A percentile compares a stretch with the other conserved stretches of the same genome.
phyloP scores from a whole-genome alignment of 2,113 vertebrate genomes.

The Conger conger region DNA sequence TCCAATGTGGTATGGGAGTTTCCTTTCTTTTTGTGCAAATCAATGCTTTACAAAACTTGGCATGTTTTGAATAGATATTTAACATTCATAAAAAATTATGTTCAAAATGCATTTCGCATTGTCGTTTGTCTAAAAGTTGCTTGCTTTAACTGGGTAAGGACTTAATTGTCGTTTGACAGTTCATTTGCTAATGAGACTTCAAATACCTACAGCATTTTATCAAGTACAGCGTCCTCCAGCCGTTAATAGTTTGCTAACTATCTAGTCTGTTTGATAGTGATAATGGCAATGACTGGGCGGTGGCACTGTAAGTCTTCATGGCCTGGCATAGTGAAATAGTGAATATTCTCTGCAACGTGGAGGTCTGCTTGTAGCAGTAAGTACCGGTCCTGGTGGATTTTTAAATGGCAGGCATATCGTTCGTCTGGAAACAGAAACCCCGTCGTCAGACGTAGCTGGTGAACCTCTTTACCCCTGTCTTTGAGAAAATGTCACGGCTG shows the following conservation, averaged over 20 bases:
- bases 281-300: not conserved
- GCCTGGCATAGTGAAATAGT: too few relatives aligned
- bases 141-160: not conserved
- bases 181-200: not conserved
- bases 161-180: not conserved
- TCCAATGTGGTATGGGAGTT: not conserved
- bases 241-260: not conserved
- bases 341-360: too few relatives aligned
- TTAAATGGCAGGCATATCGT: not conserved
- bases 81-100: not conserved
- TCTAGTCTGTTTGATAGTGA: not conserved
- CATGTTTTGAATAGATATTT: not conserved
- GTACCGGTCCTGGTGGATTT: not conserved
- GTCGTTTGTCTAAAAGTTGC: not conserved
- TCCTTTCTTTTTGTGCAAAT: too few relatives aligned
- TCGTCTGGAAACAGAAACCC: not conserved
- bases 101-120: not conserved
- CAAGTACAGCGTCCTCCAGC: not conserved
- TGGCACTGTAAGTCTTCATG: too few relatives aligned
- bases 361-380: too few relatives aligned
- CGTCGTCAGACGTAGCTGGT: not conserved
- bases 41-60: too few relatives aligned
- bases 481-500: not conserved
- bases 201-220: not conserved
- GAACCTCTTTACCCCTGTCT: not conserved